Evolutionary conservation across 2,113 vertebrate species (phyloP), one percentile per base, ranked within the genome.

Genomic region (Silurus asotus): DNA sequence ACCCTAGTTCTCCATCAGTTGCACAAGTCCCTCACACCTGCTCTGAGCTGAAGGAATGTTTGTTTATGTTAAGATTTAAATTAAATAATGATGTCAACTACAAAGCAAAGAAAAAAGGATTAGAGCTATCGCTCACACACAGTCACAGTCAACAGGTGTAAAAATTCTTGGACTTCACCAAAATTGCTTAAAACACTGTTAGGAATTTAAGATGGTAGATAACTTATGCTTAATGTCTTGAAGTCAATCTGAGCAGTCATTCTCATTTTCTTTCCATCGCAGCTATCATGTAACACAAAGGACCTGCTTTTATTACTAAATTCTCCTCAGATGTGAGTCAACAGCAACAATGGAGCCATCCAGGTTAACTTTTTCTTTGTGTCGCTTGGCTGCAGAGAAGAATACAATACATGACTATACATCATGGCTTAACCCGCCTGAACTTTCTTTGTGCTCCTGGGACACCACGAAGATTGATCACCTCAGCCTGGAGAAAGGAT

Each of bases 361-460:
- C 84, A 87, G 77, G 88, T 89, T 91, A 89, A 88, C 84, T 88
- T 85, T 79, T 82, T 79, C 85, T 87, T 89, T 91, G 90, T 87
- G 74, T 78, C 84, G 17, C 75, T 82, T 85, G 84, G 82, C 86
- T 90, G 89, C 82, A 74, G 64, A 64, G 69, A 77, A 86, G 86
- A 90, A 89, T 78, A 87, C 87, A 91, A 92, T 91, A 87, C 89
- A 89, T 76, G 86, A 88, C 81, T 87, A 89, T 87, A 89, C 89
- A 90, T 89, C 87, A 89, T 78, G 87, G 88, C 84, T 88, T 90
- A 89, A 91, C 87, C 91, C 79, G 82, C 69, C 84, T 88, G 83
- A 83, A 81, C 86, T 72, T 86, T 82, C 89, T 91, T 88, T 89
- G 87, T 90, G 86, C 88, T 90, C 59, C 53, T 55, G 37, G 70